Conservation (phyloP, 2,797 vertebrate species). For the Zenarchopterus dispar region DNA sequence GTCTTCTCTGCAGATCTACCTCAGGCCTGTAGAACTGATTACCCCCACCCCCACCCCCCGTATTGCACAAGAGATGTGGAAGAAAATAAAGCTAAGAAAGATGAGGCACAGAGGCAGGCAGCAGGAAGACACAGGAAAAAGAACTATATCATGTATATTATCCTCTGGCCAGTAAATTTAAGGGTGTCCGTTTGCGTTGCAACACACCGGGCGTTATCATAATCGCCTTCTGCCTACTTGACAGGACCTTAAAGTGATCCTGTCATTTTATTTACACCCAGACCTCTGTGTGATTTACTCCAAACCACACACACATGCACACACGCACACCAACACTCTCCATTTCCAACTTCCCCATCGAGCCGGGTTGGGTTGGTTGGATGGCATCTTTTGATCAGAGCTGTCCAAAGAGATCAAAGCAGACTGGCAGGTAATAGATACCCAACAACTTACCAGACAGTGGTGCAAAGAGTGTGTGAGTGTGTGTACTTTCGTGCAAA, state of each 20-base stretch:
- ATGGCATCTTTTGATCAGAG: constrained; percentile 99
- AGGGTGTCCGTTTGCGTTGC: constrained; percentile 86
- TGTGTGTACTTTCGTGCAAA: constrained; percentile 25
- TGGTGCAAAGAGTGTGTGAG: constrained; percentile 33
- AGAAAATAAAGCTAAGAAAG: constrained; percentile 36
- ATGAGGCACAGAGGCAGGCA: constrained; percentile 29
- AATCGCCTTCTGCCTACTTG: constrained; percentile 98
- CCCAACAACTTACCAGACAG: constrained; percentile 87
- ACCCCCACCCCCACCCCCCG: not conserved
- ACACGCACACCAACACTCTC: constrained; percentile 36
- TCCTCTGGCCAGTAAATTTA: constrained; percentile 83
- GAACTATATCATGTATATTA: constrained; percentile 76
- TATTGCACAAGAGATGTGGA: constrained; percentile 31
- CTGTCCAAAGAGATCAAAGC: constrained; percentile 99
- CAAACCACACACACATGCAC: constrained; percentile 41
- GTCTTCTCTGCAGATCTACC: constrained; percentile 36
- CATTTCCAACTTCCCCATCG: constrained; percentile 66
- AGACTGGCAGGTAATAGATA: constrained; percentile 99
- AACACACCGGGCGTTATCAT: constrained; percentile 98
- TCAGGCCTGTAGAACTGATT: constrained; percentile 17
- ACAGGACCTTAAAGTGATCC: constrained; percentile 99
- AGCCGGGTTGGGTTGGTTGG: constrained; percentile 88
- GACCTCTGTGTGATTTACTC: constrained; percentile 85
- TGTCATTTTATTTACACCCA: constrained; percentile 99
- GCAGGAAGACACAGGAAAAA: constrained; percentile 44